Percentiles rank a stretch among this genome's conserved stretches.
These are phyloP conservation scores for Sarotherodon lohbergeri DNA, from an alignment of 2,113 vertebrate species.

Conservation along the genomic window DNA sequence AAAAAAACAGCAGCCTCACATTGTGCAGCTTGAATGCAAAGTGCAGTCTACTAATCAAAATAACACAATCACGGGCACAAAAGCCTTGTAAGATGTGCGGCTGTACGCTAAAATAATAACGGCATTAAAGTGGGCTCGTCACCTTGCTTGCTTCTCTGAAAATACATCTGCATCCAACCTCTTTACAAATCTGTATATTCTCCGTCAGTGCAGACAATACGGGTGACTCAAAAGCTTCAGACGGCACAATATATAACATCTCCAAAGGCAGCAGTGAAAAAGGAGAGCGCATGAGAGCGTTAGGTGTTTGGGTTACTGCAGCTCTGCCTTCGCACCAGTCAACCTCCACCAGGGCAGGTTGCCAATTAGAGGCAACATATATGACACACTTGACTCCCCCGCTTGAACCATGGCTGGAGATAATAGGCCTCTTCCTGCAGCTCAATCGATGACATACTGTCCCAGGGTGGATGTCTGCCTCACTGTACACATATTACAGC, in stretches of 20 bases:
- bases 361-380: constrained; percentile 74
- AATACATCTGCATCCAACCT: not conserved
- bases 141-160: not conserved
- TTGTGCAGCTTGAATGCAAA: not conserved
- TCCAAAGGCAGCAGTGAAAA: not conserved
- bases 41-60: not conserved
- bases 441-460: constrained; percentile 70
- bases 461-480: constrained; percentile 63
- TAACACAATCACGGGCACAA: not conserved
- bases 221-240: not conserved
- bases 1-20: not conserved
- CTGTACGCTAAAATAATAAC: not conserved
- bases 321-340: constrained; percentile 45
- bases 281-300: not conserved
- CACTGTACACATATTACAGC: constrained; percentile 7
- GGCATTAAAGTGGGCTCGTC: not conserved
- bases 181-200: not conserved
- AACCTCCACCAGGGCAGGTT: constrained; percentile 54
- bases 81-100: not conserved
- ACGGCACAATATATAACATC: constrained; percentile 12
- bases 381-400: constrained; percentile 74
- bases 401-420: constrained; percentile 73
- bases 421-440: constrained; percentile 72
- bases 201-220: not conserved
- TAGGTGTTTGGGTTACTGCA: constrained; percentile 22